phyloP scores from a whole-genome alignment of 2,797 vertebrate genomes.

The Nannoperca obscura region DNA sequence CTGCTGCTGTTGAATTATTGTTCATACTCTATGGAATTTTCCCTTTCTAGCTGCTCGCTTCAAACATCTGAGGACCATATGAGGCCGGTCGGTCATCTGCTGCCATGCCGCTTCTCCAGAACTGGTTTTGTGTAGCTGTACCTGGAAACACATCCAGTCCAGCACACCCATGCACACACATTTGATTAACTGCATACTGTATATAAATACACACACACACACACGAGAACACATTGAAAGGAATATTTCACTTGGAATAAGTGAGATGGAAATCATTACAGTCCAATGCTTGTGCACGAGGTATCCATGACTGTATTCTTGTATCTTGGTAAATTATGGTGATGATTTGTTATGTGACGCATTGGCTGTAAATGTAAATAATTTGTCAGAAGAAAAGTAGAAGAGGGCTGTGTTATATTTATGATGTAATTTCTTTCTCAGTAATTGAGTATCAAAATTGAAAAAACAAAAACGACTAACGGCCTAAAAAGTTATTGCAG shows the following conservation, averaged over 20 bases:
- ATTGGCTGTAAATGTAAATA: slow-evolving; percentile 16
- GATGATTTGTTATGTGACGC: slow-evolving; percentile 36
- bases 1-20: slow-evolving; percentile 59
- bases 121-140: slow-evolving; percentile 44
- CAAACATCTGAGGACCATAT: slow-evolving; percentile 78
- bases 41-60: slow-evolving; percentile 45
- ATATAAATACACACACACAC: slow-evolving; percentile 38
- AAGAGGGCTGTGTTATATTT: slow-evolving; percentile 7
- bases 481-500: neutral
- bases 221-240: slow-evolving; percentile 20
- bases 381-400: slow-evolving; percentile 14
- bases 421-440: neutral
- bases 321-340: slow-evolving; percentile 20
- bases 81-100: slow-evolving; percentile 56
- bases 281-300: slow-evolving; percentile 32
- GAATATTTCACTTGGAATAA: slow-evolving; percentile 63
- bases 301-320: slow-evolving; percentile 43
- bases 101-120: slow-evolving; percentile 59
- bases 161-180: slow-evolving; percentile 15
- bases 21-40: slow-evolving; percentile 63
- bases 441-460: neutral
- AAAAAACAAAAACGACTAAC: neutral
- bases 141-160: slow-evolving; percentile 48
- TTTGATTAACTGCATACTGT: slow-evolving; percentile 41
- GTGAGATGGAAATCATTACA: slow-evolving; percentile 59